phyloP scores from a whole-genome alignment of 2,113 vertebrate species.

The Nicator chloris region DNA sequence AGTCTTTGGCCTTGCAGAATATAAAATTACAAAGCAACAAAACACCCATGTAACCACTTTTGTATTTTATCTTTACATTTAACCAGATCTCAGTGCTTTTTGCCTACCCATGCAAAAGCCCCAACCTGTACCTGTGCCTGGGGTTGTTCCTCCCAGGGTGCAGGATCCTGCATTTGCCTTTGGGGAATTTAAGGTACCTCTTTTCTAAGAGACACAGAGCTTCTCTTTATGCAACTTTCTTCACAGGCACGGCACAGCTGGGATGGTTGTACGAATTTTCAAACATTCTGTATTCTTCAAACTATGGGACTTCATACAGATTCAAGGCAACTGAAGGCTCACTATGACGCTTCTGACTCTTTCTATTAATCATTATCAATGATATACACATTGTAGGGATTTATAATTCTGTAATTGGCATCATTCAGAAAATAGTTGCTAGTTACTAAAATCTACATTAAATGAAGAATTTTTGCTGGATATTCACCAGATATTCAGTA shows the following conservation, averaged over 20 bases:
- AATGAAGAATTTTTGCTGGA: neutral
- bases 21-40: neutral
- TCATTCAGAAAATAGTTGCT: neutral
- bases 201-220: neutral
- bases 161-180: neutral
- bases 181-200: neutral
- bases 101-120: neutral
- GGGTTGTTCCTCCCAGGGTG: neutral
- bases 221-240: neutral
- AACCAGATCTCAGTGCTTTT: neutral
- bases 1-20: neutral
- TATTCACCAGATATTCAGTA: neutral
- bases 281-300: neutral
- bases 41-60: neutral
- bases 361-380: neutral
- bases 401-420: neutral
- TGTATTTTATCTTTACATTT: neutral
- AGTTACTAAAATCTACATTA: neutral
- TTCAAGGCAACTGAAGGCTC: neutral
- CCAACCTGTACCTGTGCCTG: fast-evolving
- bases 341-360: neutral
- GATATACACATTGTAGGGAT: neutral
- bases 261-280: neutral
- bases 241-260: neutral
- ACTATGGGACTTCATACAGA: neutral